These are phyloP conservation scores for Melanotaenia pygmaea DNA, from an alignment of 2,797 vertebrate species.

Conservation along the genomic window DNA sequence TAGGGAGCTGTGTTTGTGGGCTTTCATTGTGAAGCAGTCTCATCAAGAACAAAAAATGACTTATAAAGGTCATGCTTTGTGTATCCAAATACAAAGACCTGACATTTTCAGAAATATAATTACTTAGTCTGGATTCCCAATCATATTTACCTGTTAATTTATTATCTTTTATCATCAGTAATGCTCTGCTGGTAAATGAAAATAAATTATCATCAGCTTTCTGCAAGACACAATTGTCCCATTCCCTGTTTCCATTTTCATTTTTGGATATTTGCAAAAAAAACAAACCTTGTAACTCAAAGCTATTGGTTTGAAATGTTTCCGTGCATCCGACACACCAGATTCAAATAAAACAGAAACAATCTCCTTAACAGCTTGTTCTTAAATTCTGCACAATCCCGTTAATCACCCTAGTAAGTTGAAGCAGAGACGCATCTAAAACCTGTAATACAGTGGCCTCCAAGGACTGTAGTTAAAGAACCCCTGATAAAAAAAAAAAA, in stretches of 20 bases:
- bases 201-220: conserved; percentile 50
- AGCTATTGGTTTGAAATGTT: no score
- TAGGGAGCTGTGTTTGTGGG: conserved; percentile 36
- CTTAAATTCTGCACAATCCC: no score
- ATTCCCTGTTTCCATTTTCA: conserved; percentile 35
- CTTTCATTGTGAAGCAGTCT: conserved; percentile 20
- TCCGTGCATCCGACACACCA: no score
- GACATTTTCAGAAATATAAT: conserved; percentile 62
- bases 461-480: no score
- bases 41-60: conserved; percentile 30
- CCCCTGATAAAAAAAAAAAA: no score
- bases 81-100: conserved; percentile 32
- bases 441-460: no score
- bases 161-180: conserved; percentile 47
- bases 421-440: no score
- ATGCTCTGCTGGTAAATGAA: conserved; percentile 51
- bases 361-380: no score
- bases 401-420: no score
- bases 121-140: conserved; percentile 36
- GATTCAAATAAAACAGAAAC: no score
- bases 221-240: conserved; percentile 25
- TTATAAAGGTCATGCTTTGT: conserved; percentile 35
- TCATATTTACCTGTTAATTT: conserved; percentile 54
- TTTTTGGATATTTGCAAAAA: conserved; percentile 21
- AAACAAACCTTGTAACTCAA: not conserved